phyloP scores from a whole-genome alignment of 2,888 invertebrate genomes.

The Ceramica pisi region DNA sequence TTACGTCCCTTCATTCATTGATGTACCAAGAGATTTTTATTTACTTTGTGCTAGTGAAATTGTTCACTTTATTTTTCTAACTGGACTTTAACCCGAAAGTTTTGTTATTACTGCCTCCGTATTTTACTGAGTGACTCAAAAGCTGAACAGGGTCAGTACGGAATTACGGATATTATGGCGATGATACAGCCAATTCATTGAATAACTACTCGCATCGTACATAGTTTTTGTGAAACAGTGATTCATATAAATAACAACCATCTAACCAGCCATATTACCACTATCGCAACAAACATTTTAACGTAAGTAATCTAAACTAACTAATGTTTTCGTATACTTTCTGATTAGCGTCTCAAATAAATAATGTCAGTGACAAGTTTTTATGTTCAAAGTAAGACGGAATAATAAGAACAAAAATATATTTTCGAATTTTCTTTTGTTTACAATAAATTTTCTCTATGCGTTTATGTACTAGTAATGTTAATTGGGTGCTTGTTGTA shows the following conservation, averaged over 20 bases:
- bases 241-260: no score
- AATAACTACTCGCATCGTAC: conserved; percentile 46
- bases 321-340: conserved; percentile 8
- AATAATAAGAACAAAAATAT: conserved; percentile 15
- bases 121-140: conserved; percentile 8
- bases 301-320: conserved; percentile 56
- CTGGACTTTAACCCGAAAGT: conserved; percentile 1
- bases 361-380: conserved; percentile 56
- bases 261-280: no score
- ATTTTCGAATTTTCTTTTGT: conserved; percentile 4
- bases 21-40: conserved; percentile 15
- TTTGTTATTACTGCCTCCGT: conserved; percentile 1
- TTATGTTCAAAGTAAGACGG: conserved; percentile 29
- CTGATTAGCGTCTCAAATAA: conserved; percentile 16
- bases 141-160: conserved; percentile 29
- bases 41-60: conserved; percentile 27
- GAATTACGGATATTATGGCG: conserved; percentile 31
- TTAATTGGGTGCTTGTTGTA: not conserved
- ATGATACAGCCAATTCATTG: conserved; percentile 59
- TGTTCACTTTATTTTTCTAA: conserved; percentile 1
- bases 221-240: conserved; percentile 56
- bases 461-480: not conserved
- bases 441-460: not conserved
- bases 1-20: conserved; percentile 4
- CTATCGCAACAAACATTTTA: conserved; percentile 1